A percentile compares a stretch with the other conserved stretches of the same genome.
Evolutionary conservation across 2,888 invertebrate genomes (phyloP).

Genomic region (Sycophila texana): DNA sequence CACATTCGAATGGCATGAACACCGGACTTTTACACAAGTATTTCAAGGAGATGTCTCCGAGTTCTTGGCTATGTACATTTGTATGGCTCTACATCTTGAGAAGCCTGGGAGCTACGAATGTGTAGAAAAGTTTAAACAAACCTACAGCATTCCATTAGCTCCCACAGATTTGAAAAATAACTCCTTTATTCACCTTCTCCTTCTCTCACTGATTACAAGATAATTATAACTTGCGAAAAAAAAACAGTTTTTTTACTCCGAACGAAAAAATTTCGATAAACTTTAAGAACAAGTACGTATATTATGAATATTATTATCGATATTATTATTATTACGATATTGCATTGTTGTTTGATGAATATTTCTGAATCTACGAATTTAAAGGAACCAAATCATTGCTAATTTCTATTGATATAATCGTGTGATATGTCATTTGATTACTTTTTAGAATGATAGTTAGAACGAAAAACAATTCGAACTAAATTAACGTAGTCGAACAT

Average conservation of each 20-base stretch:
- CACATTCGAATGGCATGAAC: slow-evolving; percentile 29
- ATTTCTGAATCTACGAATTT: background rate
- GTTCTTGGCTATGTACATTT: slow-evolving; percentile 53
- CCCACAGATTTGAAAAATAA: slow-evolving; percentile 44
- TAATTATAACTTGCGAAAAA: too few species aligned
- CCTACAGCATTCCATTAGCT: background rate
- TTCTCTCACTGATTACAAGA: background rate
- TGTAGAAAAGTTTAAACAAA: slow-evolving; percentile 16
- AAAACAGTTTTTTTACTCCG: too few species aligned
- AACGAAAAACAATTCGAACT: too few species aligned
- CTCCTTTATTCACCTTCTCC: slow-evolving; percentile 31
- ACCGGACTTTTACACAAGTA: slow-evolving; percentile 37
- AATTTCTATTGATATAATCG: slow-evolving; percentile 10
- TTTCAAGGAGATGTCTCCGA: slow-evolving; percentile 16
- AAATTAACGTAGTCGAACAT: too few species aligned
- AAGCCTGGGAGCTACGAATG: background rate
- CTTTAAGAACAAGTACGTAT: too few species aligned
- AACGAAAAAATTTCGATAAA: too few species aligned
- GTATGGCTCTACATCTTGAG: slow-evolving; percentile 34
- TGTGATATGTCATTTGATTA: slow-evolving; percentile 1
- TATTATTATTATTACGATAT: background rate
- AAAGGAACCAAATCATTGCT: background rate
- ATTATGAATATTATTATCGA: background rate
- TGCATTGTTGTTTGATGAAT: slow-evolving; percentile 7
- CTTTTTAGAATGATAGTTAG: background rate